Evolutionary conservation across 2,888 invertebrate genomes (phyloP).

Genomic region (Sepioteuthis lessoniana): DNA sequence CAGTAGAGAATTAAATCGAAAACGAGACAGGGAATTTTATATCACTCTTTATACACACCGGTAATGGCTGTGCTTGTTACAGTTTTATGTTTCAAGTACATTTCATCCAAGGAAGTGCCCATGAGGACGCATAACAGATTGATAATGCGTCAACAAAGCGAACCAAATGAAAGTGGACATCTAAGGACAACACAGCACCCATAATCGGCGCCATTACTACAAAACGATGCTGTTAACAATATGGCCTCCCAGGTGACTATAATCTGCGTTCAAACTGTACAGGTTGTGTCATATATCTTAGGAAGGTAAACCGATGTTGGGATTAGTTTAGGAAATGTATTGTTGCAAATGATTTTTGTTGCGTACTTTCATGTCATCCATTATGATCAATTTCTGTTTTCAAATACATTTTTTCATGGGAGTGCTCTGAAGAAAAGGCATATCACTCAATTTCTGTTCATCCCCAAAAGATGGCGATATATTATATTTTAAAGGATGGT

Average conservation of each 20-base stretch:
- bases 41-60: background rate
- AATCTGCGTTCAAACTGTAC: background rate
- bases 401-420: no score
- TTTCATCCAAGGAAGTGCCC: background rate
- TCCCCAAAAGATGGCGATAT: no score
- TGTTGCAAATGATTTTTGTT: no score
- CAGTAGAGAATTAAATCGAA: background rate
- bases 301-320: background rate
- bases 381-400: no score
- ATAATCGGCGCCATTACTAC: background rate
- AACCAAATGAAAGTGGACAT: slow-evolving; percentile 33
- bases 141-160: slow-evolving; percentile 33
- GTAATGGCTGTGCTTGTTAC: background rate
- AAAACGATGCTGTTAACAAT: background rate
- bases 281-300: background rate
- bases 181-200: background rate
- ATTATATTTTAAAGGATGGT: no score
- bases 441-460: no score
- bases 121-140: background rate
- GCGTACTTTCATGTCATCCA: no score
- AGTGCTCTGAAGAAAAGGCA: no score
- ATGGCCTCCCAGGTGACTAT: background rate
- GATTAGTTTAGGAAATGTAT: no score
- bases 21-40: background rate
- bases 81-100: background rate